Base-by-base conservation (phyloP, 2,113 vertebrate species). In the Mobula birostris region DNA sequence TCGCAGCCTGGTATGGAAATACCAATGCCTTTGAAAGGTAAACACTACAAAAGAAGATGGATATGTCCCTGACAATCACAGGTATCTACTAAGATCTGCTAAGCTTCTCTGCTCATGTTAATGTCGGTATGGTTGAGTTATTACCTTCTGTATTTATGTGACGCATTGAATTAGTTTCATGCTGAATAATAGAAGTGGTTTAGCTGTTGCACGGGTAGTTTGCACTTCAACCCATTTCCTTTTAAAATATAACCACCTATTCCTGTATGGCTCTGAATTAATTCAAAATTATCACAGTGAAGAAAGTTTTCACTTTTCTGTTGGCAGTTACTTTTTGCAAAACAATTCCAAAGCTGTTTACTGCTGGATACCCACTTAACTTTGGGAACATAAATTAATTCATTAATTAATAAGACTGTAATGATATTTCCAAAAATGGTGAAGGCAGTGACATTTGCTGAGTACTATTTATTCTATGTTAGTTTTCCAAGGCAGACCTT, bases 11-110 rank as follows among this genome's bases (percentile, higher is more conserved):
- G 48, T 48, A 48, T 48, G 48, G 48, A 48, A 2, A 48, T 1
- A 48, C 2, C 48, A 2, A 48, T 48, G 48, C 48, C 48, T 4
- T 48, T 48, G 48, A 48, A 48, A 48, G 48, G 48, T 48, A 48
- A 48, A 48, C 3, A 0, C 48, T 48, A 48, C 48, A 48, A 48
- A 48, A 48, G 48, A 4, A 48, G 1, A 4, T 48, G 48, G 48
- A 48, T 48, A 48, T 48, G 48, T 48, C 0, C 48, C 48, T 48
- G 48, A 48, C 48, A 48, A 48, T 48, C 3, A 48, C 48, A 48
- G 48, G 48, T 48, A 48, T 48, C 48, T 48, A 48, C 48, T 99
- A 98, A 97, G 95, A 94, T 94, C 63, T 21, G 58, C 66, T 95
- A 94, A 94, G 72, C 94, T 94, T 94, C 72, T 96, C 94, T 36